Percentiles rank a stretch among this genome's conserved stretches.
These are phyloP conservation scores for Acanthurus tractus DNA, from an alignment of 2,797 vertebrate genomes.

Conservation along the genomic window DNA sequence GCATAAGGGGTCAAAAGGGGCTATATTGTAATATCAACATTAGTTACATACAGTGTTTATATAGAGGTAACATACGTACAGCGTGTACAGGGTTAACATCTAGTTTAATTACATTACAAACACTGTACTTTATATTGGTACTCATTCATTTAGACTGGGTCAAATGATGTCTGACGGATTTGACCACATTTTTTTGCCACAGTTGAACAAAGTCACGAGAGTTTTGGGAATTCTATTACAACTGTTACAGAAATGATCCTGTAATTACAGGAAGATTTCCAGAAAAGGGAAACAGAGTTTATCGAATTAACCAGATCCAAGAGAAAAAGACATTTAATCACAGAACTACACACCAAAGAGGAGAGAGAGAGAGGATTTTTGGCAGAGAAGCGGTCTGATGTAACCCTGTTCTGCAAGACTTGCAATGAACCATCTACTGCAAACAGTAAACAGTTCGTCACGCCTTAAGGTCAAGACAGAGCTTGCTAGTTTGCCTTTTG, in stretches of 20 bases:
- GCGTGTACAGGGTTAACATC: too few relatives aligned
- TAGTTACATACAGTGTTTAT: too few relatives aligned
- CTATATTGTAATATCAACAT: too few relatives aligned
- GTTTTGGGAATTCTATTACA: too few relatives aligned
- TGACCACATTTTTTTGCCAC: too few relatives aligned
- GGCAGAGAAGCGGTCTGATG: conserved; percentile 15
- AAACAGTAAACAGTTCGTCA: conserved; percentile 24
- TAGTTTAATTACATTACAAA: too few relatives aligned
- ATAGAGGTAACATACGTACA: too few relatives aligned
- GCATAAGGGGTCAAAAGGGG: background rate
- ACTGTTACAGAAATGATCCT: too few relatives aligned
- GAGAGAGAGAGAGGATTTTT: conserved; percentile 10
- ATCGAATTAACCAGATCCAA: conserved; percentile 14
- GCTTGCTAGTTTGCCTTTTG: conserved; percentile 37
- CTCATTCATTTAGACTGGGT: too few relatives aligned
- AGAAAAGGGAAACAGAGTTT: background rate
- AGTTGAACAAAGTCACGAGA: too few relatives aligned
- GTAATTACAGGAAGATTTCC: background rate
- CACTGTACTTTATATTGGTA: too few relatives aligned
- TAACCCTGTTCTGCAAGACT: conserved; percentile 18
- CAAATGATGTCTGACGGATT: too few relatives aligned
- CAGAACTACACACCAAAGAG: conserved; percentile 1
- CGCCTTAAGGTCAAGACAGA: conserved; percentile 45
- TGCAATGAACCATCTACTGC: background rate
- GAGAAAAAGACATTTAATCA: background rate